Percentiles rank a stretch among this genome's conserved stretches.
Evolutionary conservation across 2,797 vertebrate species (phyloP).

Genomic region (Malurus splendens): DNA sequence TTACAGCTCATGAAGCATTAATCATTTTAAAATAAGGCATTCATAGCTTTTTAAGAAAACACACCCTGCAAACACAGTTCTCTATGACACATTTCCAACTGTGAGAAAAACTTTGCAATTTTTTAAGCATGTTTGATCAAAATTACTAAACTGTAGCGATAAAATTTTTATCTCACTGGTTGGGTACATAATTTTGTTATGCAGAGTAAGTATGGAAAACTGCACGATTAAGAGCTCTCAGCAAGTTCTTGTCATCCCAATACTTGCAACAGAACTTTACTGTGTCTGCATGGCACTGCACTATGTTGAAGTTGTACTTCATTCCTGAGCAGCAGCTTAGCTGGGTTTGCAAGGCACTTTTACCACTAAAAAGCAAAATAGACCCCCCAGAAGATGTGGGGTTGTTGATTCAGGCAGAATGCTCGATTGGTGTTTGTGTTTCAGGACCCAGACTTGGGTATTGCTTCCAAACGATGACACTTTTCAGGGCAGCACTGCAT

Average conservation of each 20-base stretch:
- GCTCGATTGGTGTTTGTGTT: background rate
- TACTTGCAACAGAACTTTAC: background rate
- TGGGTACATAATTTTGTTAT: background rate
- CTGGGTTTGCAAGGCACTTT: background rate
- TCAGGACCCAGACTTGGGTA: background rate
- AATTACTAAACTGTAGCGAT: background rate
- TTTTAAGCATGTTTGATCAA: background rate
- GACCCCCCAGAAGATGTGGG: background rate
- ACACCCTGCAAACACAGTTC: background rate
- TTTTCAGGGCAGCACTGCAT: background rate
- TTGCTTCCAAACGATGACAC: background rate
- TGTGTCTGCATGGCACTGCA: background rate
- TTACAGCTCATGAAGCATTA: background rate
- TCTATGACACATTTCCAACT: background rate
- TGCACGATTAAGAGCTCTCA: background rate
- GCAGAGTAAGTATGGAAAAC: background rate
- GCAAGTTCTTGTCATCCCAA: background rate
- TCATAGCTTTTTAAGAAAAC: background rate
- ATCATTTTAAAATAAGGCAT: background rate
- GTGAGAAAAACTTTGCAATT: background rate
- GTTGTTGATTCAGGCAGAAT: background rate
- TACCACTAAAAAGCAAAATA: background rate
- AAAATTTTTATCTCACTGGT: background rate
- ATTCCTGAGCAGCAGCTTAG: background rate
- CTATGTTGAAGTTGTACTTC: background rate